Evolutionary conservation across 2,888 invertebrate genomes (phyloP).

Genomic region (Teleogryllus oceanicus): DNA sequence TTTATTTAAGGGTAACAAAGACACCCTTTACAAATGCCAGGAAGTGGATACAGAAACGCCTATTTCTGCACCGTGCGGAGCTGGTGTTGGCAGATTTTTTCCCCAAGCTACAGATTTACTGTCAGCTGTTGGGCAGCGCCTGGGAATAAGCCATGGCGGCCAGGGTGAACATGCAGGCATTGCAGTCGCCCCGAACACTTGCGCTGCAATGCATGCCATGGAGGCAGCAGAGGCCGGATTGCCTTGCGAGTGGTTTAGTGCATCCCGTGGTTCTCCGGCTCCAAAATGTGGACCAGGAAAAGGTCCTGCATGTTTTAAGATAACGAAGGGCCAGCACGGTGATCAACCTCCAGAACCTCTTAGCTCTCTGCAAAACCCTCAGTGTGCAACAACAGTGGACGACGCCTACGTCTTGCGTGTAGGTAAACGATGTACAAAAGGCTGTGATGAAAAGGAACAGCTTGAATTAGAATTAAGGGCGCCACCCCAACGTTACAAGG

Average conservation of each 20-base stretch:
- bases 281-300: neutral
- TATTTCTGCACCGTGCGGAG: neutral
- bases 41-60: neutral
- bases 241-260: neutral
- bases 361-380: neutral
- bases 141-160: neutral
- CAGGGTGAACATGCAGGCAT: neutral
- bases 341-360: neutral
- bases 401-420: neutral
- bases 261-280: neutral
- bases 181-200: neutral
- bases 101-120: neutral
- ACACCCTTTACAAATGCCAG: neutral
- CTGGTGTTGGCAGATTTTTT: neutral
- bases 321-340: neutral
- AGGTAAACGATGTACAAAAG: neutral
- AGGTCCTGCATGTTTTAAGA: neutral
- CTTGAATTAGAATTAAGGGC: neutral
- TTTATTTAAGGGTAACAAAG: conserved; percentile 4
- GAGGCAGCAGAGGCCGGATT: too few species aligned
- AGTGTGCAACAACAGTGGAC: neutral
- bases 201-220: too few species aligned
- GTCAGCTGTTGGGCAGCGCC: neutral
- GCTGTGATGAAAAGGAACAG: neutral
- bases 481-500: neutral